phyloP scores from a whole-genome alignment of 2,888 invertebrate genomes.

The Cistogaster globosa region DNA sequence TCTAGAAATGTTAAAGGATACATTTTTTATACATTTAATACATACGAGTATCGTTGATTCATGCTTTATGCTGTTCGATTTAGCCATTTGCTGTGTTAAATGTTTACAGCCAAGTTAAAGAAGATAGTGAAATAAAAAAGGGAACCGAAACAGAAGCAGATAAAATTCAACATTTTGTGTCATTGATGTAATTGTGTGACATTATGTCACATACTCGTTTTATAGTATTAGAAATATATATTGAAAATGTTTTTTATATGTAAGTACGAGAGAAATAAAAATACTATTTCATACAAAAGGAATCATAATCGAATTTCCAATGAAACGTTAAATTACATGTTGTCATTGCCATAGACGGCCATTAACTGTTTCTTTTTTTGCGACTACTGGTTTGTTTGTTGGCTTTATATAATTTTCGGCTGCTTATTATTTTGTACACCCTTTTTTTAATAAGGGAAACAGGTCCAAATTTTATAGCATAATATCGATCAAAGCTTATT shows the following conservation, averaged over 20 bases:
- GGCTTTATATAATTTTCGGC: neutral
- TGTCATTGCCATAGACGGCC: conserved; percentile 65
- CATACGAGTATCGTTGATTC: conserved; percentile 44
- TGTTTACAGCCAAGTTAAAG: conserved; percentile 1
- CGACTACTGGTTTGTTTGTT: neutral
- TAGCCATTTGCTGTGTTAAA: conserved; percentile 22
- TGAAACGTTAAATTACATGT: conserved; percentile 80
- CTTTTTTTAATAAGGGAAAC: conserved; percentile 47
- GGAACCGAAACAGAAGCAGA: neutral
- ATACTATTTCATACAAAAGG: conserved; percentile 44
- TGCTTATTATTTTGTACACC: conserved; percentile 37
- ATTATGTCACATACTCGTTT: conserved; percentile 56
- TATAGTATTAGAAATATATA: conserved; percentile 47
- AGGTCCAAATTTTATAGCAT: conserved; percentile 52
- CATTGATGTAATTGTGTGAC: conserved; percentile 65
- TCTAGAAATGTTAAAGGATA: conserved; percentile 62
- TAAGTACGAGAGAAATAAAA: conserved; percentile 35
- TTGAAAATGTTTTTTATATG: conserved; percentile 51
- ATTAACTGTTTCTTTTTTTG: conserved; percentile 32
- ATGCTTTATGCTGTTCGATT: conserved; percentile 15
- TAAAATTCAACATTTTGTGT: conserved; percentile 61
- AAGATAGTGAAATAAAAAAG: neutral
- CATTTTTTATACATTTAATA: conserved; percentile 43
- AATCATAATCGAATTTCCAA: conserved; percentile 79
- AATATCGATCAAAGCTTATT: conserved; percentile 69